Evolutionary conservation across 2,888 invertebrate genomes (phyloP).

Genomic region (Thera obeliscata): DNA sequence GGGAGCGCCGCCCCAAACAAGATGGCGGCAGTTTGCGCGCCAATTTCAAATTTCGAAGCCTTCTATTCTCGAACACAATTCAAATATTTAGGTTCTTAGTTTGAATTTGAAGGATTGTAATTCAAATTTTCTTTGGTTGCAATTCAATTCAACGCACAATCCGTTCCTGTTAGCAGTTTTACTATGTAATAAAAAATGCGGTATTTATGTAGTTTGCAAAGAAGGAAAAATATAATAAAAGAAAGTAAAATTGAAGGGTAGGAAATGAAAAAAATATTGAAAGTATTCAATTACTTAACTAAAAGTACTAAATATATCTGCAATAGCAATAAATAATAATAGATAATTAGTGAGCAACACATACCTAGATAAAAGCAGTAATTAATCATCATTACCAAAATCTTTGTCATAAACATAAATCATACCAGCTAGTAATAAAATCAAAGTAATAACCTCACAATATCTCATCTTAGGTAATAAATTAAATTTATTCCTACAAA

Average conservation of each 20-base stretch:
- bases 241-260: no score
- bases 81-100: background rate
- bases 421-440: conserved; percentile 53
- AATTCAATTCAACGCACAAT: background rate
- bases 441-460: conserved; percentile 52
- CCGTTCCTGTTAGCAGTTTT: no score
- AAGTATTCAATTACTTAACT: no score
- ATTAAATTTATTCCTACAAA: conserved; percentile 66
- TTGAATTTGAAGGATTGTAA: background rate
- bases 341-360: background rate
- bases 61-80: background rate
- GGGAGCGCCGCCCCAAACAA: conserved; percentile 84
- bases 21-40: conserved; percentile 85
- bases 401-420: conserved; percentile 31
- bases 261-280: no score
- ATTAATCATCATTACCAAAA: conserved; percentile 11
- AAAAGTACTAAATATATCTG: background rate
- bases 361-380: background rate
- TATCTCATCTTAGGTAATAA: conserved; percentile 56
- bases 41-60: conserved; percentile 76
- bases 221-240: no score
- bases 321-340: background rate
- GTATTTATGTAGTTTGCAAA: no score
- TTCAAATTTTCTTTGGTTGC: background rate
- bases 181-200: no score